Conservation (phyloP, 2,797 vertebrate genomes). For the Tokudaia muenninki region DNA sequence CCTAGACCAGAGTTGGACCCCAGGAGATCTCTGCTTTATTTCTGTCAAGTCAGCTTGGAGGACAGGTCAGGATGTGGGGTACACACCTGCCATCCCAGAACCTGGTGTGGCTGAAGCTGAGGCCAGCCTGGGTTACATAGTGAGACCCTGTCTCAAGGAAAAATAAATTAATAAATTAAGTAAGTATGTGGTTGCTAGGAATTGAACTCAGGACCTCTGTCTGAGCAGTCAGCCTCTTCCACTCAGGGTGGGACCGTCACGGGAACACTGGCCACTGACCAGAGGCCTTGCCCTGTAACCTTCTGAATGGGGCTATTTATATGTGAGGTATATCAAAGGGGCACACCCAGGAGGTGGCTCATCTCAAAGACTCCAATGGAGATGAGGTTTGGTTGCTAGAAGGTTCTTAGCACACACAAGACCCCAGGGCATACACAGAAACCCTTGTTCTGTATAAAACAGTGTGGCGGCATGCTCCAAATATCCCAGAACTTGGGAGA, state of each 20-base stretch:
- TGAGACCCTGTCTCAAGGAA: background rate
- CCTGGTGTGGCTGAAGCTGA: background rate
- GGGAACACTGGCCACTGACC: background rate
- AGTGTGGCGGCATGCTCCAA: background rate
- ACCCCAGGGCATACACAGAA: too few species aligned
- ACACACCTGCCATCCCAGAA: background rate
- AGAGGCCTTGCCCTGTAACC: background rate
- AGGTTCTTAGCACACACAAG: background rate
- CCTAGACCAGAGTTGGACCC: background rate
- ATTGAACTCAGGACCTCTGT: too few species aligned
- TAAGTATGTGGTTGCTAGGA: background rate
- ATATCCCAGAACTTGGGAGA: background rate
- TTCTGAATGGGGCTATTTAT: background rate
- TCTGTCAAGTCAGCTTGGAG: background rate
- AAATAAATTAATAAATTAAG: too few species aligned
- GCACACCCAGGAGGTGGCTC: background rate
- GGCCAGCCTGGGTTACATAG: background rate
- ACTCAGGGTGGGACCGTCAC: background rate
- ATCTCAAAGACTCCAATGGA: conserved; percentile 19
- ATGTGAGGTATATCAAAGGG: background rate
- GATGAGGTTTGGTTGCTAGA: background rate
- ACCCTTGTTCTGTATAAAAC: background rate
- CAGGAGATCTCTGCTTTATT: background rate
- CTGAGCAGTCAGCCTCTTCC: background rate
- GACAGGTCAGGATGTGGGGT: background rate